A percentile compares a stretch with the other conserved stretches of the same genome.
Conservation (phyloP, 1,140 invertebrate species). For the Diachasma alloeum region DNA sequence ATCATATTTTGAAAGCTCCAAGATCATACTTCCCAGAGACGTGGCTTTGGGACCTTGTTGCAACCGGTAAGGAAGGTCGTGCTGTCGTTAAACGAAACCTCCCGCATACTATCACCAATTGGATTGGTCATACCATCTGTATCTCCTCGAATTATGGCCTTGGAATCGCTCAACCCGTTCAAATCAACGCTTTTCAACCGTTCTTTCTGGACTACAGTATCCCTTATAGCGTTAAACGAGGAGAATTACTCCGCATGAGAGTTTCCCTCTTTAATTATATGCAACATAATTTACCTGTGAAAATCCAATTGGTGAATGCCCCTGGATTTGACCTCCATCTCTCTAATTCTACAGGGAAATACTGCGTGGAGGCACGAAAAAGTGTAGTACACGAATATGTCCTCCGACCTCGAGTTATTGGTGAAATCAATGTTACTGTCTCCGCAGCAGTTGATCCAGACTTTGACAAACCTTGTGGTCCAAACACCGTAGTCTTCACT, state of each 20-base stretch:
- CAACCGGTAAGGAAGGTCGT: constrained; percentile 66
- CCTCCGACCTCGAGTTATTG: constrained; percentile 64
- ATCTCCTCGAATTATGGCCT: constrained; percentile 71
- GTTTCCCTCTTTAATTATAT: constrained; percentile 80
- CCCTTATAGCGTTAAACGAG: constrained; percentile 76
- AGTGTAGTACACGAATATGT: constrained; percentile 64
- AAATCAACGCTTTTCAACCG: constrained; percentile 74
- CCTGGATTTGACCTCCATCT: constrained; percentile 61
- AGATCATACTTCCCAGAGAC: constrained; percentile 75
- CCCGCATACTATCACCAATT: constrained; percentile 80
- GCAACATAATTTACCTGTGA: constrained; percentile 69
- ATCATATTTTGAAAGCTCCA: constrained; percentile 41
- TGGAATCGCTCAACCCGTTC: constrained; percentile 67
- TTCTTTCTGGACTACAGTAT: constrained; percentile 78
- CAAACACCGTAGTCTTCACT: constrained; percentile 31
- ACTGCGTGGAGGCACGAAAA: constrained; percentile 60
- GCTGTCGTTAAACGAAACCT: constrained; percentile 63
- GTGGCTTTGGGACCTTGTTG: constrained; percentile 73
- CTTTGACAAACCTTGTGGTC: constrained; percentile 61
- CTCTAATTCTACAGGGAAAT: constrained; percentile 38
- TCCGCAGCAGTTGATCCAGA: constrained; percentile 64
- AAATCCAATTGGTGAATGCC: constrained; percentile 63
- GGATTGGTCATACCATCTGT: constrained; percentile 77
- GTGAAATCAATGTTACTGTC: constrained; percentile 71
- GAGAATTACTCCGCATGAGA: constrained; percentile 74